These are phyloP conservation scores for Platycercus adscitus DNA, from an alignment of 2,113 vertebrate genomes.

Conservation along the genomic window DNA sequence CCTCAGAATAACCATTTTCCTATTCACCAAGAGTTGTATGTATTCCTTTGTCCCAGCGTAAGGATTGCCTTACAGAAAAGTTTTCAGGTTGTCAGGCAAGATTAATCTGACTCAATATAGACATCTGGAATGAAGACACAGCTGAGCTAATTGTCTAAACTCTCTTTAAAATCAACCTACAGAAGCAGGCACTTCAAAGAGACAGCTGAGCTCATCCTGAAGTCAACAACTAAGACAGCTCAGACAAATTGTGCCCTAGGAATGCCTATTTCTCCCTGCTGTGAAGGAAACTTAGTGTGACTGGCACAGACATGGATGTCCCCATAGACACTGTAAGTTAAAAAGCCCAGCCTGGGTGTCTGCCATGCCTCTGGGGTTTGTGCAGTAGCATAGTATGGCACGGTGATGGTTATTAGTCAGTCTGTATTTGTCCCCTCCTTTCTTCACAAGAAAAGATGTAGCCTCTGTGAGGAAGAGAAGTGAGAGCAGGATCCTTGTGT, in stretches of 20 bases:
- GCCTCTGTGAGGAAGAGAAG: neutral
- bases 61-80: slow-evolving; percentile 6
- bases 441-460: neutral
- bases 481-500: neutral
- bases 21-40: slow-evolving; percentile 45
- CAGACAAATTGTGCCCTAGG: neutral
- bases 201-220: slow-evolving; percentile 23
- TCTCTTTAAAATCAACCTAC: slow-evolving; percentile 13
- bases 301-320: neutral
- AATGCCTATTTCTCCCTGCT: neutral
- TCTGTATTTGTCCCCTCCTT: neutral
- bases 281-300: neutral
- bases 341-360: neutral
- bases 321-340: neutral
- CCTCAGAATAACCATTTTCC: slow-evolving; percentile 46
- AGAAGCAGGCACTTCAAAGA: neutral
- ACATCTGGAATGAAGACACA: neutral
- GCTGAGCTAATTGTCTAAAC: slow-evolving; percentile 40
- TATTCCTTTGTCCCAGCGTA: slow-evolving; percentile 31
- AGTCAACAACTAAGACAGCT: neutral
- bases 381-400: neutral
- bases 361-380: neutral
- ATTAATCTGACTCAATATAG: neutral
- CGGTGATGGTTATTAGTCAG: slow-evolving; percentile 14
- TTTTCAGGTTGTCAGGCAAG: slow-evolving; percentile 62